These are phyloP conservation scores for Nycticebus coucang DNA, from an alignment of 2,113 vertebrate species.

Conservation along the genomic window DNA sequence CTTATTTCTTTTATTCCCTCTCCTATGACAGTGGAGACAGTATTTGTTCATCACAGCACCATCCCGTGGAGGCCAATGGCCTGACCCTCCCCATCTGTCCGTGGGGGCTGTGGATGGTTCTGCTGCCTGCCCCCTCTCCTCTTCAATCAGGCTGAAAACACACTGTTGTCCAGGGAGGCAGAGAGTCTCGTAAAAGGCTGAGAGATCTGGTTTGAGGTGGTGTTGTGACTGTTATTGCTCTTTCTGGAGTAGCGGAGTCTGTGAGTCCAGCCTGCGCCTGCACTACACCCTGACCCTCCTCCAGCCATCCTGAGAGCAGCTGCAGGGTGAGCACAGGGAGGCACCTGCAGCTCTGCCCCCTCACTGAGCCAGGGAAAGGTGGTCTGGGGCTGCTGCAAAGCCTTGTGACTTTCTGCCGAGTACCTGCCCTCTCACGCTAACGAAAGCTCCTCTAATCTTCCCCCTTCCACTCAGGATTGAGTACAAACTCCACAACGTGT, in stretches of 20 bases:
- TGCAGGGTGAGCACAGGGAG: rapidly evolving
- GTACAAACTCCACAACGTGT: background rate
- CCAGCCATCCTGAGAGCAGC: background rate
- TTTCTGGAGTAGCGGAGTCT: background rate
- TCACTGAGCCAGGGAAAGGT: background rate
- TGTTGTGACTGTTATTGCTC: background rate
- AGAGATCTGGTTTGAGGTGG: background rate
- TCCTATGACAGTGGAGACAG: background rate
- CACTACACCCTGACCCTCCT: background rate
- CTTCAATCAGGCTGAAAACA: background rate
- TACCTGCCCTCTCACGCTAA: background rate
- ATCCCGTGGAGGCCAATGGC: background rate
- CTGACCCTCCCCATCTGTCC: background rate
- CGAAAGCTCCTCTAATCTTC: background rate
- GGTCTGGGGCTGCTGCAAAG: background rate
- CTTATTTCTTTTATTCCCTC: background rate
- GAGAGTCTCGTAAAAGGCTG: background rate
- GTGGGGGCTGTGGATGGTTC: background rate
- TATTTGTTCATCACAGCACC: background rate
- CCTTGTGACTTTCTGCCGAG: background rate
- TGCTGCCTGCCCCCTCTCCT: background rate
- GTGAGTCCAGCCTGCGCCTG: background rate
- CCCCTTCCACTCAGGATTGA: background rate
- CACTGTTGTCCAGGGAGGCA: background rate
- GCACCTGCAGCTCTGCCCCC: rapidly evolving